phyloP scores from a whole-genome alignment of 2,797 vertebrate species.

The Oophaga sylvatica region DNA sequence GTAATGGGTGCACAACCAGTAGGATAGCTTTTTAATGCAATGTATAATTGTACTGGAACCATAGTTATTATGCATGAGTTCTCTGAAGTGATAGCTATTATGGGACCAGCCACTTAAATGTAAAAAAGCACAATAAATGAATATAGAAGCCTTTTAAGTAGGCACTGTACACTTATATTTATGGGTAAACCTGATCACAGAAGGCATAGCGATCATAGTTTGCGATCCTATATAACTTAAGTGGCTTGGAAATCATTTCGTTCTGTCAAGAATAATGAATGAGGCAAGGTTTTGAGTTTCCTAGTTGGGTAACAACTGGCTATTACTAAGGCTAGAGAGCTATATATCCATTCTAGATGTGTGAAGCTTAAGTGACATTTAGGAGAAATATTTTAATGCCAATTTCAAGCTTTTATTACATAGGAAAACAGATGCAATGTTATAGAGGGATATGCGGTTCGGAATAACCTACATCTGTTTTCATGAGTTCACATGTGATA shows the following conservation, averaged over 20 bases:
- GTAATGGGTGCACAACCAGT: not conserved
- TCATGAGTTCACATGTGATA: not conserved
- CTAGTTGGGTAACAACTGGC: conserved; percentile 72
- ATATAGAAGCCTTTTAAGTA: conserved; percentile 26
- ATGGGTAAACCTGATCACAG: conserved; percentile 43
- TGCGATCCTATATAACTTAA: conserved; percentile 69
- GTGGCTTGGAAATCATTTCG: conserved; percentile 73
- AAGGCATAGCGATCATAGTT: conserved; percentile 65
- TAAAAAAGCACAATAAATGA: not conserved
- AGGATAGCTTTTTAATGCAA: not conserved
- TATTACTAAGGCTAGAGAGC: conserved; percentile 72
- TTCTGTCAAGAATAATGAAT: conserved; percentile 71
- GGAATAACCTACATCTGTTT: not conserved
- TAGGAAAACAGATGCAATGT: not conserved
- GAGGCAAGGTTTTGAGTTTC: conserved; percentile 66
- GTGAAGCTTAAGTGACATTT: conserved; percentile 66
- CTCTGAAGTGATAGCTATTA: not conserved
- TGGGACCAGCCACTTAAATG: not conserved
- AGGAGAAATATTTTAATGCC: conserved; percentile 66
- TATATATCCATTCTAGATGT: conserved; percentile 67
- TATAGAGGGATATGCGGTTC: not conserved
- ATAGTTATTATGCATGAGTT: not conserved
- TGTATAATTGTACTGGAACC: not conserved
- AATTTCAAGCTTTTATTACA: conserved; percentile 45
- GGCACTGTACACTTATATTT: conserved; percentile 37